Percentiles rank a stretch among this genome's conserved stretches.
These are phyloP conservation scores for Phymatocera aterrima DNA, from an alignment of 2,888 invertebrate genomes.

Conservation along the genomic window DNA sequence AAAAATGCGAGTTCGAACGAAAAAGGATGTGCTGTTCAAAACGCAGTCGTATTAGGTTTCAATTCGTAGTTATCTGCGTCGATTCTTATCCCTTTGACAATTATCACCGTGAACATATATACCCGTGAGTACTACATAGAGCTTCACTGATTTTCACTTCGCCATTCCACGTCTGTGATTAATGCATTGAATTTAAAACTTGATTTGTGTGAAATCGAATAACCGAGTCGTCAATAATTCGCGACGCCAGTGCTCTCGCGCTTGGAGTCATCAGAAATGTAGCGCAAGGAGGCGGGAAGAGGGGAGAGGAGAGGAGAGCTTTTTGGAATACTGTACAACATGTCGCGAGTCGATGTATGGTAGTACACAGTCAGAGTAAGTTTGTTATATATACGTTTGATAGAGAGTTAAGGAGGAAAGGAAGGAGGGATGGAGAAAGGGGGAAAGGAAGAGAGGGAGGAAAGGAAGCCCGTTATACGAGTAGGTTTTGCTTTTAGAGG, in stretches of 20 bases:
- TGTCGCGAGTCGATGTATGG: too few relatives aligned
- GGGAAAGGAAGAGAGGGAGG: too few relatives aligned
- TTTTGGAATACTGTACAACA: too few relatives aligned
- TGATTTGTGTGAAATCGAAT: conserved; percentile 5
- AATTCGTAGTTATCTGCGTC: background rate
- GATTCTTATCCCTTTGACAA: background rate
- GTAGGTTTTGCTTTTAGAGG: background rate
- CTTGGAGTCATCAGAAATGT: too few relatives aligned
- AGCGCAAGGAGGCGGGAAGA: too few relatives aligned
- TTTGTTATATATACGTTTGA: too few relatives aligned
- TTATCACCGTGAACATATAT: background rate
- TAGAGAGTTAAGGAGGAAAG: too few relatives aligned
- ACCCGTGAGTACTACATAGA: background rate
- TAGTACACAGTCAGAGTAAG: too few relatives aligned
- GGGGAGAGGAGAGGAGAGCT: too few relatives aligned
- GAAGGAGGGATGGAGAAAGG: too few relatives aligned
- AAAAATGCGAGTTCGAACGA: too few relatives aligned
- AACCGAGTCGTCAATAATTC: conserved; percentile 5
- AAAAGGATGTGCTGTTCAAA: background rate
- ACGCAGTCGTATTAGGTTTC: background rate
- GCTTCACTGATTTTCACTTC: background rate
- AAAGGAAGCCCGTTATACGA: background rate
- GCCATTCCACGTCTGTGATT: background rate
- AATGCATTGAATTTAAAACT: background rate
- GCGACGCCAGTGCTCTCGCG: too few relatives aligned